These are phyloP conservation scores for Lordiphosa stackelbergi DNA, from an alignment of 1,140 invertebrate genomes.

Conservation along the genomic window DNA sequence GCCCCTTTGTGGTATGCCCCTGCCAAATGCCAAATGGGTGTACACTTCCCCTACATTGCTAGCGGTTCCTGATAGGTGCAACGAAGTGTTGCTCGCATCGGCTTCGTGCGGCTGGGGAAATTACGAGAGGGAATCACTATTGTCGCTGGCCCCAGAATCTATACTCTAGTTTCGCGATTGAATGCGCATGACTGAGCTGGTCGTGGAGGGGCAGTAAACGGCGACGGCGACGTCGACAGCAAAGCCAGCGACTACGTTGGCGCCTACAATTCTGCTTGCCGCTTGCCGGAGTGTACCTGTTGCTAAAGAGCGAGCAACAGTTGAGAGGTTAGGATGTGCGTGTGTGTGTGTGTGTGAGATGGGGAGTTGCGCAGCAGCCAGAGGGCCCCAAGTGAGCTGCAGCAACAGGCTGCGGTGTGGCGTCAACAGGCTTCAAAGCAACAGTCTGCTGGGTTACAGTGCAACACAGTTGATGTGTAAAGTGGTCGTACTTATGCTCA, in stretches of 20 bases:
- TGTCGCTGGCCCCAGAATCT: slow-evolving; percentile 2
- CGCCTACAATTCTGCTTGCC: slow-evolving; percentile 16
- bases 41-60: slow-evolving; percentile 20
- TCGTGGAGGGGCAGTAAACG: background rate
- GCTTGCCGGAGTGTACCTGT: slow-evolving; percentile 50
- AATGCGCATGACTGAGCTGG: slow-evolving; percentile 4
- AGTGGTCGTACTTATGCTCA: background rate
- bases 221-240: slow-evolving; percentile 2
- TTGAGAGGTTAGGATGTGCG: slow-evolving; percentile 41
- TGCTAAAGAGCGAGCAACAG: slow-evolving; percentile 75
- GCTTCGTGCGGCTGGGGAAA: slow-evolving; percentile 19
- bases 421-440: slow-evolving; percentile 14
- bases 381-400: slow-evolving; percentile 21
- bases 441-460: slow-evolving; percentile 41
- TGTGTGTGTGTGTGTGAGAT: slow-evolving; percentile 8
- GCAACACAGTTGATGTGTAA: background rate
- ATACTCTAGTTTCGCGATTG: background rate
- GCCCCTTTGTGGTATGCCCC: slow-evolving; percentile 9
- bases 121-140: slow-evolving; percentile 5
- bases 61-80: slow-evolving; percentile 29
- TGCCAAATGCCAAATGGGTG: slow-evolving; percentile 9
- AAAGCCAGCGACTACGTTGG: slow-evolving; percentile 11
- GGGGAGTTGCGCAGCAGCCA: slow-evolving; percentile 23
- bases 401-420: slow-evolving; percentile 52
- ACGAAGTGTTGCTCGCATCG: background rate